Evolutionary conservation across 2,797 vertebrate genomes (phyloP), one percentile per base, ranked within the genome.

Genomic region (Falco rusticolus): DNA sequence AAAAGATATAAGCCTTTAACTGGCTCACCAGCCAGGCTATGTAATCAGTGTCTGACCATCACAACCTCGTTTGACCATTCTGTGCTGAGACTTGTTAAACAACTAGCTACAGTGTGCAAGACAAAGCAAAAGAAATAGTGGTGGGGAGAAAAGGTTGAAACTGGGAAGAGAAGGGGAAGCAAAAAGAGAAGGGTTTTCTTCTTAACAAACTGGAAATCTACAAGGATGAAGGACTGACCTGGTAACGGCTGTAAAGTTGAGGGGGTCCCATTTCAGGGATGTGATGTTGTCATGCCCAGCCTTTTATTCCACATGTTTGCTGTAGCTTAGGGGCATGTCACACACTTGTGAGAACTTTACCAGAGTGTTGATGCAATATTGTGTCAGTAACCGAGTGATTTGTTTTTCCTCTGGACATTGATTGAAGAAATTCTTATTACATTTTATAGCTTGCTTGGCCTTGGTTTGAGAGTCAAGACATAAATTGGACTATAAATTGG

Each of bases 351-450:
- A 98, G 97, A 97, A 98, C 96, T 98, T 97, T 96, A 95, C 95
- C 82, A 41, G 94, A 96, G 95, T 97, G 98, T 98, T 97, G 97
- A 97, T 98, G 95, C 93, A 97, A 97, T 98, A 96, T 87, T 94
- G 96, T 98, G 97, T 97, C 98, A 98, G 97, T 94, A 97, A 96
- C 96, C 13, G 8, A 97, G 95, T 98, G 98, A 98, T 98, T 98
- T 98, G 97, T 98, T 98, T 98, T 98, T 98, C 98, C 97, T 98
- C 96, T 97, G 97, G 98, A 98, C 98, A 97, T 97, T 98, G 98
- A 98, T 98, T 98, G 98, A 98, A 98, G 97, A 98, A 98, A 98
- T 98, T 98, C 97, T 98, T 98, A 98, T 97, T 98, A 98, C 97
- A 96, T 98, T 98, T 98, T 98, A 98, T 98, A 96, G 97, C 97